Conservation (phyloP, 1,140 invertebrate genomes). For the Bicyclus anynana region DNA sequence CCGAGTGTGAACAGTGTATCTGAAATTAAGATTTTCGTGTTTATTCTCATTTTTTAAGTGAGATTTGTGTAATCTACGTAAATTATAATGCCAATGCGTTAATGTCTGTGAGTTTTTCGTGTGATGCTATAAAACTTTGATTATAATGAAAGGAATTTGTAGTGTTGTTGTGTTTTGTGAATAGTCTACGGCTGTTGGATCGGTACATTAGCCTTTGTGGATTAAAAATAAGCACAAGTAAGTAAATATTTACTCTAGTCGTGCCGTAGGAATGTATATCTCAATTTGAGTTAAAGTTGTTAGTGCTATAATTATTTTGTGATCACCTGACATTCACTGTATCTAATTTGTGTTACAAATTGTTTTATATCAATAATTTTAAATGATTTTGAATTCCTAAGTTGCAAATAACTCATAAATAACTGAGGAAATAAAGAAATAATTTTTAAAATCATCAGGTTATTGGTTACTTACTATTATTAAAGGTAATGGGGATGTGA, state of each 20-base stretch:
- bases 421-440: too few relatives aligned
- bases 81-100: constrained; percentile 35
- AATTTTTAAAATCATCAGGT: too few relatives aligned
- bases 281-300: background rate
- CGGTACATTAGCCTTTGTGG: constrained; percentile 49
- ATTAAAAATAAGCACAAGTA: constrained; percentile 65
- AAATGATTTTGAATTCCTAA: too few relatives aligned
- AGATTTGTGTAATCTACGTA: constrained; percentile 34
- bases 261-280: constrained; percentile 19
- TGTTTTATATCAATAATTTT: too few relatives aligned
- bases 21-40: constrained; percentile 33
- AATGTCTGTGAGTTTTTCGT: constrained; percentile 35
- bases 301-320: background rate
- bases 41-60: constrained; percentile 31
- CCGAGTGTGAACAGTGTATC: constrained; percentile 12
- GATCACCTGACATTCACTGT: background rate
- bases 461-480: too few relatives aligned
- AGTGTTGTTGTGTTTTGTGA: constrained; percentile 57
- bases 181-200: constrained; percentile 37
- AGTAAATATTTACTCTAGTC: constrained; percentile 60
- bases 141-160: constrained; percentile 58
- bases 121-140: constrained; percentile 40
- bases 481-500: too few relatives aligned
- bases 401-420: too few relatives aligned
- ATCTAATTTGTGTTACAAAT: background rate